Evolutionary conservation across 2,888 invertebrate genomes (phyloP).

Genomic region (Amiota mariae): DNA sequence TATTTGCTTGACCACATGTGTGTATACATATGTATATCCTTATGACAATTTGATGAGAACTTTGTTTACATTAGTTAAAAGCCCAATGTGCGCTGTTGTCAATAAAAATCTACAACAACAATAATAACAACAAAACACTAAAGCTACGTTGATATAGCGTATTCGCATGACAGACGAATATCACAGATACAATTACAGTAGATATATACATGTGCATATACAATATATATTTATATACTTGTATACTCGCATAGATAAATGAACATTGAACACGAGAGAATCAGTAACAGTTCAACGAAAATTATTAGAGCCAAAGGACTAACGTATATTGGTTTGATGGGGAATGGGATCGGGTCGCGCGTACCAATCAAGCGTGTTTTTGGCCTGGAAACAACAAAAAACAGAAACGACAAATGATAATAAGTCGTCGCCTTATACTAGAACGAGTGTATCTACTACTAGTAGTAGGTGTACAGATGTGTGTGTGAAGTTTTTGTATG

Average conservation of each 20-base stretch:
- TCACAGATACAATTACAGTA: constrained; percentile 33
- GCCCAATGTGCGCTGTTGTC: constrained; percentile 55
- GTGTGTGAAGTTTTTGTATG: constrained; percentile 32
- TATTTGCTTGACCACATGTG: background rate
- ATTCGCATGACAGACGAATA: constrained; percentile 61
- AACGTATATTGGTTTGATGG: too few relatives aligned
- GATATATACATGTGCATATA: too few relatives aligned
- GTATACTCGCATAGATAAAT: too few relatives aligned
- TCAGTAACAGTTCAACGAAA: too few relatives aligned
- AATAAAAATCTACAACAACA: constrained; percentile 54
- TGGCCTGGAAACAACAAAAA: constrained; percentile 40
- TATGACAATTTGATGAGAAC: constrained; percentile 70
- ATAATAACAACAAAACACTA: constrained; percentile 36
- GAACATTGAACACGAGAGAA: too few relatives aligned
- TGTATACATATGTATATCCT: constrained; percentile 54
- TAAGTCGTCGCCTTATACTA: constrained; percentile 1
- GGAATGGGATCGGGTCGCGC: constrained; percentile 46
- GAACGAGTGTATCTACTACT: constrained; percentile 20
- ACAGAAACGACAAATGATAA: background rate
- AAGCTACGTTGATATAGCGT: constrained; percentile 35
- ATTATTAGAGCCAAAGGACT: too few relatives aligned
- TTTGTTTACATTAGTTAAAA: constrained; percentile 70
- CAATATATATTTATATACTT: too few relatives aligned
- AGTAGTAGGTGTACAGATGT: constrained; percentile 25
- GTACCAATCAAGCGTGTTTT: constrained; percentile 65